phyloP scores from a whole-genome alignment of 2,888 invertebrate genomes.

The Thumatha senex region DNA sequence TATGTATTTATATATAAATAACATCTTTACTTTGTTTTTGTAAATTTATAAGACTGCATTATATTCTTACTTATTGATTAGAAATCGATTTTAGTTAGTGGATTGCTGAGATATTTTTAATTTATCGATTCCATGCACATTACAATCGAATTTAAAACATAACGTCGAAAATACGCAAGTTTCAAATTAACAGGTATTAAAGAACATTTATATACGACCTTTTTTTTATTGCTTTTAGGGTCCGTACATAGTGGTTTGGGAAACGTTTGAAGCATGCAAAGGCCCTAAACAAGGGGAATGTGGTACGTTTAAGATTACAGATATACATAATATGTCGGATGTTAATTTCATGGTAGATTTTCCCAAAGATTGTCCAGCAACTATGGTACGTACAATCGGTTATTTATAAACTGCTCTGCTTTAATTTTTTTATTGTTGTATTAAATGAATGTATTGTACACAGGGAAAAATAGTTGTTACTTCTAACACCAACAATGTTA shows the following conservation, averaged over 20 bases:
- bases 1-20: too few relatives aligned
- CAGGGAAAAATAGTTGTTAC: constrained; percentile 63
- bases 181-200: too few relatives aligned
- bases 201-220: too few relatives aligned
- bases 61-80: too few relatives aligned
- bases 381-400: constrained; percentile 36
- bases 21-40: too few relatives aligned
- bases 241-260: constrained; percentile 54
- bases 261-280: constrained; percentile 57
- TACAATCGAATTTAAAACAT: too few relatives aligned
- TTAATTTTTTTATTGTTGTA: constrained; percentile 14
- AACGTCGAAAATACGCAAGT: too few relatives aligned
- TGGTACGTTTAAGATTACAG: constrained; percentile 49
- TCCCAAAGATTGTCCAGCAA: constrained; percentile 57
- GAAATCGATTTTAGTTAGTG: too few relatives aligned
- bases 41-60: too few relatives aligned
- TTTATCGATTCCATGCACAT: too few relatives aligned
- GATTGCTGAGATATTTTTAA: too few relatives aligned
- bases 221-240: constrained; percentile 50
- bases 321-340: constrained; percentile 57
- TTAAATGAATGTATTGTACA: constrained; percentile 23
- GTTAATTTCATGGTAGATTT: constrained; percentile 58
- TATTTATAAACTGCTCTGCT: neutral
- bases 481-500: constrained; percentile 49
- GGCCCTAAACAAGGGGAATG: constrained; percentile 65